These are phyloP conservation scores for Phalacrocorax pelagicus DNA, from an alignment of 2,113 vertebrate species.

Conservation along the genomic window DNA sequence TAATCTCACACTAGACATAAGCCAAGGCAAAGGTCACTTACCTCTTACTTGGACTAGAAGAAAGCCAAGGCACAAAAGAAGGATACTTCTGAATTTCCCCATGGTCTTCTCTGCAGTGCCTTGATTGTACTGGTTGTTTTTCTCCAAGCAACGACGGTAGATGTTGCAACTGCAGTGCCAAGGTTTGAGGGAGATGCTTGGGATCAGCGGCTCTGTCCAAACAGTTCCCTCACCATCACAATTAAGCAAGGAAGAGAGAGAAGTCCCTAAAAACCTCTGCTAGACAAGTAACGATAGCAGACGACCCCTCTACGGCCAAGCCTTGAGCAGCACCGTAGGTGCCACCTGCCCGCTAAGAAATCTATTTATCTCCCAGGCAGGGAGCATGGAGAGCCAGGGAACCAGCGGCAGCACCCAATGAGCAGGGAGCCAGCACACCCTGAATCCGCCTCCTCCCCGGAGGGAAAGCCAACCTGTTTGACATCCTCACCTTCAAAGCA, in stretches of 20 bases:
- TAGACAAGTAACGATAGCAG: neutral
- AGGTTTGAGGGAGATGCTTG: neutral
- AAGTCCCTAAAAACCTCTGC: neutral
- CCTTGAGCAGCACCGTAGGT: neutral
- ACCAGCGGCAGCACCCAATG: neutral
- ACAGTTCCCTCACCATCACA: neutral
- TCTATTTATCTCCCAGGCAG: neutral
- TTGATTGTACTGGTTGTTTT: neutral
- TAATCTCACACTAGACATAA: neutral
- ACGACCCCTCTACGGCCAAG: fast-evolving
- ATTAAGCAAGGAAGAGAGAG: neutral
- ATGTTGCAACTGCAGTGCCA: neutral
- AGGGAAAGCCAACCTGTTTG: conserved; percentile 39
- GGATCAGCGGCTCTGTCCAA: neutral
- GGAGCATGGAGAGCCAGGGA: neutral
- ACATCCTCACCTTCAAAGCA: neutral
- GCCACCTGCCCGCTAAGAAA: neutral
- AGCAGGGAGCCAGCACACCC: neutral
- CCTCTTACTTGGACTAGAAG: conserved; percentile 39
- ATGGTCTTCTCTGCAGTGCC: neutral
- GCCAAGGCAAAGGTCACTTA: conserved; percentile 4
- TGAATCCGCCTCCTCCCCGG: neutral
- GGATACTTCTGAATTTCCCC: conserved; percentile 9
- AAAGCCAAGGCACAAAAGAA: conserved; percentile 39
- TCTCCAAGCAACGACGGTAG: fast-evolving